Percentiles rank a stretch among this genome's conserved stretches.
Evolutionary conservation across 2,888 invertebrate genomes (phyloP).

Genomic region (Machimus rusticus): DNA sequence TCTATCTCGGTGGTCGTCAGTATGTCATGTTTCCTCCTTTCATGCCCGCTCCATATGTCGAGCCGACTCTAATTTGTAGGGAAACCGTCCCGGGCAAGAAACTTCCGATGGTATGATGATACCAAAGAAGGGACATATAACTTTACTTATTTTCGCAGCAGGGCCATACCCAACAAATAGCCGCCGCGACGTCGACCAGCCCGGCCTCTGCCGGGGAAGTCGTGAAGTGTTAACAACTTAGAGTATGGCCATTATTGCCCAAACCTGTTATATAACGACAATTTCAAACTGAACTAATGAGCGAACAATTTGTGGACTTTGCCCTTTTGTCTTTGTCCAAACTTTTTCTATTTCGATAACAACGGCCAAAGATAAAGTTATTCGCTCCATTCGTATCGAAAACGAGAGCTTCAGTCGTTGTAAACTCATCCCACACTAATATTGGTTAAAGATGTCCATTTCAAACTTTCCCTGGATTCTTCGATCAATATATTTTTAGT

Average conservation of each 20-base stretch:
- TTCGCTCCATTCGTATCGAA: background rate
- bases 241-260: conserved; percentile 19
- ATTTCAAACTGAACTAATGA: conserved; percentile 35
- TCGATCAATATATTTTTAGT: background rate
- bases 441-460: background rate
- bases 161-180: background rate
- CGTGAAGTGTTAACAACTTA: conserved; percentile 23
- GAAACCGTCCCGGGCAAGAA: background rate
- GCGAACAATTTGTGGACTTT: conserved; percentile 26
- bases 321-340: conserved; percentile 18
- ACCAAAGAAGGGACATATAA: conserved; percentile 16
- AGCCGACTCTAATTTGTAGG: conserved; percentile 16
- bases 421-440: background rate
- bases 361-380: background rate
- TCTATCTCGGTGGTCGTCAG: conserved; percentile 27
- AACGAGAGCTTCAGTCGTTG: background rate
- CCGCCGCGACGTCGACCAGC: background rate
- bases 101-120: background rate
- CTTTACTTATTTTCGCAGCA: background rate
- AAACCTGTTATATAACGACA: conserved; percentile 8
- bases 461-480: background rate
- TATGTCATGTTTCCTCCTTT: conserved; percentile 30
- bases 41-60: background rate
- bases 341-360: conserved; percentile 25
- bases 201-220: background rate